These are phyloP conservation scores for Bos indicus DNA, from an alignment of 2,113 vertebrate species.

Conservation along the genomic window DNA sequence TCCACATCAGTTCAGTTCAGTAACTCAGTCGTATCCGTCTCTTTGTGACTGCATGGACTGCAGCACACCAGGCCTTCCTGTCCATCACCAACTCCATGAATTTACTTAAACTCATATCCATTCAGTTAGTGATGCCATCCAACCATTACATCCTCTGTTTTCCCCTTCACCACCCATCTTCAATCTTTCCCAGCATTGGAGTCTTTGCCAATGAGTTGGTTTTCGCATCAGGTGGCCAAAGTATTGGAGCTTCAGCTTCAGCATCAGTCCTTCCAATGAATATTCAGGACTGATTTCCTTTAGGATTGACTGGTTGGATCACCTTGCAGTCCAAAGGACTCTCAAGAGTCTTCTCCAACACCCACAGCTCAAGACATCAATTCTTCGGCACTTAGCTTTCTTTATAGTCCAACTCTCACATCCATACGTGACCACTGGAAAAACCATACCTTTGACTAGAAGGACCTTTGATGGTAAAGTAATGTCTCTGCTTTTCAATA, in stretches of 20 bases:
- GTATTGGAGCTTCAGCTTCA: not conserved
- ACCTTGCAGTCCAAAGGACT: not conserved
- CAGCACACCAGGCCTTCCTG: not conserved
- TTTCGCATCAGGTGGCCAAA: not conserved
- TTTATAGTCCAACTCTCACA: not conserved
- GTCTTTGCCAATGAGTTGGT: not conserved
- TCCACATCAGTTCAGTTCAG: not conserved
- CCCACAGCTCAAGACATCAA: not conserved
- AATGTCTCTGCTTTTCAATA: not conserved
- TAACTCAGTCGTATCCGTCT: not conserved
- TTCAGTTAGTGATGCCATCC: not conserved
- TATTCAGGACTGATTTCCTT: not conserved
- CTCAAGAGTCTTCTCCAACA: not conserved
- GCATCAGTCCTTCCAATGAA: not conserved
- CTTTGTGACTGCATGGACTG: rapidly evolving
- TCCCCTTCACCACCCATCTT: not conserved
- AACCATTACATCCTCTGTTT: not conserved
- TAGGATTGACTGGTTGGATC: not conserved
- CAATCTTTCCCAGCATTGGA: not conserved
- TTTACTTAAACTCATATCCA: not conserved
- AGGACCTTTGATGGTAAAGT: not conserved
- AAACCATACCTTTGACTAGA: not conserved
- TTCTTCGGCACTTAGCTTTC: not conserved
- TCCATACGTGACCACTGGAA: not conserved
- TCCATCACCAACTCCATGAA: not conserved